Conservation (phyloP, 2,113 vertebrate genomes). For the Petrocephalus zakoni region DNA sequence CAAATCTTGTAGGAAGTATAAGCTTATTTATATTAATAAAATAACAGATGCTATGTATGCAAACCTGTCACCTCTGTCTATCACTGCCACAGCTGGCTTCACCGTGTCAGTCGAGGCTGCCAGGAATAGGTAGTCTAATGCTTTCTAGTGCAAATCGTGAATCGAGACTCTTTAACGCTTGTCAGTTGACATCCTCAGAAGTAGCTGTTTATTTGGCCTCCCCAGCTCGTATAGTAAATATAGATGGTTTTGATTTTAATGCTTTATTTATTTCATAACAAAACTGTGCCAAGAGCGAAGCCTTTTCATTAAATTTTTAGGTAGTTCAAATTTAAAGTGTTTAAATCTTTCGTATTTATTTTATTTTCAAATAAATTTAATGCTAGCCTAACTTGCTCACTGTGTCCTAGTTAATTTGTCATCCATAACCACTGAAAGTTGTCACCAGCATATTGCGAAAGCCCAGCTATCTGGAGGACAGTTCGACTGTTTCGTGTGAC, state of each 20-base stretch:
- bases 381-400: background rate
- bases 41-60: slow-evolving; percentile 28
- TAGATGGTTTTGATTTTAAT: slow-evolving; percentile 69
- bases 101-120: slow-evolving; percentile 18
- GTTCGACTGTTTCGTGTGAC: background rate
- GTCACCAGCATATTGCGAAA: background rate
- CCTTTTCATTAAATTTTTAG: slow-evolving; percentile 64
- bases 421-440: background rate
- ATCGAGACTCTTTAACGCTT: slow-evolving; percentile 34
- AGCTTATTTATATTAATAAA: slow-evolving; percentile 46
- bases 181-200: slow-evolving; percentile 22
- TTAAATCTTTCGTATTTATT: slow-evolving; percentile 14
- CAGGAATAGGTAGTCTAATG: slow-evolving; percentile 15
- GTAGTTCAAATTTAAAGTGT: slow-evolving; percentile 44
- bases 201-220: slow-evolving; percentile 18
- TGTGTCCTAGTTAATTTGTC: background rate
- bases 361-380: background rate
- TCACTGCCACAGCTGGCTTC: slow-evolving; percentile 27
- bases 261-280: slow-evolving; percentile 78
- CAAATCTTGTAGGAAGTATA: slow-evolving; percentile 41
- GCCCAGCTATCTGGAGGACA: background rate
- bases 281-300: slow-evolving; percentile 66
- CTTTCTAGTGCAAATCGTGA: slow-evolving; percentile 36
- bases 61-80: slow-evolving; percentile 27
- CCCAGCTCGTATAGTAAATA: slow-evolving; percentile 54